Conservation (phyloP, 1,140 invertebrate species). For the Planococcus citri region DNA sequence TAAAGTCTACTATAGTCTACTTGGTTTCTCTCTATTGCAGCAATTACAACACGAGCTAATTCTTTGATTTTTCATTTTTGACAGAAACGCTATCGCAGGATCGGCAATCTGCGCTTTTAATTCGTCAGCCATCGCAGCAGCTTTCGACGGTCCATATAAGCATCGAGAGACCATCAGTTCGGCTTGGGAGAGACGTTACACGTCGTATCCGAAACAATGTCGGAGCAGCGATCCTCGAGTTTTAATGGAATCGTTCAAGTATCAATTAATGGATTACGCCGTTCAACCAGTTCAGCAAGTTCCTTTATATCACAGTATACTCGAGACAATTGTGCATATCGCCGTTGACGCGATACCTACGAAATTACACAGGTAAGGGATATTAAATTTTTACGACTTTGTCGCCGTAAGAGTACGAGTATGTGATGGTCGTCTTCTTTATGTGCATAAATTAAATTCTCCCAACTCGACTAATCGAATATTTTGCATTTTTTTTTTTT, state of each 20-base stretch:
- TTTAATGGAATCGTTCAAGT: constrained; percentile 53
- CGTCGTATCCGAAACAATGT: constrained; percentile 8
- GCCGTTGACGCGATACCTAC: constrained; percentile 61
- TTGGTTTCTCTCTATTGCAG: too few relatives aligned
- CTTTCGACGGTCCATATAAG: constrained; percentile 81
- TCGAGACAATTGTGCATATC: constrained; percentile 65
- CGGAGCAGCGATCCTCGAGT: neutral
- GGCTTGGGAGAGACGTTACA: constrained; percentile 54
- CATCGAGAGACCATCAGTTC: constrained; percentile 60
- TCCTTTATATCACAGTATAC: constrained; percentile 54
- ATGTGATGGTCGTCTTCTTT: too few relatives aligned
- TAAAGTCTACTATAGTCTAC: too few relatives aligned
- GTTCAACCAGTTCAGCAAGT: constrained; percentile 55
- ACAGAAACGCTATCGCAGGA: constrained; percentile 76
- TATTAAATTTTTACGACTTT: too few relatives aligned
- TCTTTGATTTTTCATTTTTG: too few relatives aligned
- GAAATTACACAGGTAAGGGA: constrained; percentile 41
- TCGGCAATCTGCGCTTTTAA: constrained; percentile 90
- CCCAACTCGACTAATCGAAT: too few relatives aligned
- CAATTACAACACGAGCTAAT: too few relatives aligned
- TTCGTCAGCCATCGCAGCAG: constrained; percentile 62
- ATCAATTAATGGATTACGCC: constrained; percentile 77
- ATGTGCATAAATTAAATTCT: too few relatives aligned
- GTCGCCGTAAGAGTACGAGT: too few relatives aligned
- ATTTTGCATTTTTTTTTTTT: too few relatives aligned